Evolutionary conservation across 2,797 vertebrate species (phyloP).

Genomic region (Spinibarbus caldwelli): DNA sequence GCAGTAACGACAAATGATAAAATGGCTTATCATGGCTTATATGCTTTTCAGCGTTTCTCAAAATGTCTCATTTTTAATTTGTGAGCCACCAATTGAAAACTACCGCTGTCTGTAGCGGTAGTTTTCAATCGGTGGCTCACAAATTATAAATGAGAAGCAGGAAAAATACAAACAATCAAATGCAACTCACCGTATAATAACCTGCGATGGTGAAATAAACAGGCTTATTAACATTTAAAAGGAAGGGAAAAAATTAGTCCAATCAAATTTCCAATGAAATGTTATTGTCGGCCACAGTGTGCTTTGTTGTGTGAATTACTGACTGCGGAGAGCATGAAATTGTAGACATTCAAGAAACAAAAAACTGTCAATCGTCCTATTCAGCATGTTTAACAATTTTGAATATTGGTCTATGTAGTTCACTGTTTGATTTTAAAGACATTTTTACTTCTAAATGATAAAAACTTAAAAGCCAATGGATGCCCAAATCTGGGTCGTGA

Average conservation of each 20-base stretch:
- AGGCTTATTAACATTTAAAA: conserved; percentile 3
- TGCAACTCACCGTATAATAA: background rate
- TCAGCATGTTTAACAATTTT: background rate
- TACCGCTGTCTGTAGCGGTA: too few relatives aligned
- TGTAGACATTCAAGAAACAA: background rate
- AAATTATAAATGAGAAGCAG: too few relatives aligned
- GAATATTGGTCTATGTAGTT: background rate
- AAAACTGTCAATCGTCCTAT: background rate
- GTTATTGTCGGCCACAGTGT: background rate
- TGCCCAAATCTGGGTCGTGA: background rate
- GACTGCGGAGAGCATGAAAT: background rate
- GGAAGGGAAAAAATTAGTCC: background rate
- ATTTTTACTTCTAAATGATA: background rate
- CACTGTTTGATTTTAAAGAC: background rate
- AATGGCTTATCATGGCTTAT: background rate
- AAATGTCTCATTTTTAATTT: too few relatives aligned
- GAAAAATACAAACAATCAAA: background rate
- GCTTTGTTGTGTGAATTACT: conserved; percentile 7
- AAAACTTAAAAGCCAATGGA: background rate
- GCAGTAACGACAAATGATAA: background rate
- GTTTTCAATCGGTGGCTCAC: conserved; percentile 5
- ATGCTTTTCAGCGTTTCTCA: background rate
- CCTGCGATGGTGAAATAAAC: background rate
- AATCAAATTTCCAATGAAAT: background rate
- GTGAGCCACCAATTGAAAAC: too few relatives aligned